A percentile compares a stretch with the other conserved stretches of the same genome.
Evolutionary conservation across 2,113 vertebrate genomes (phyloP).

Genomic region (Elephas maximus): DNA sequence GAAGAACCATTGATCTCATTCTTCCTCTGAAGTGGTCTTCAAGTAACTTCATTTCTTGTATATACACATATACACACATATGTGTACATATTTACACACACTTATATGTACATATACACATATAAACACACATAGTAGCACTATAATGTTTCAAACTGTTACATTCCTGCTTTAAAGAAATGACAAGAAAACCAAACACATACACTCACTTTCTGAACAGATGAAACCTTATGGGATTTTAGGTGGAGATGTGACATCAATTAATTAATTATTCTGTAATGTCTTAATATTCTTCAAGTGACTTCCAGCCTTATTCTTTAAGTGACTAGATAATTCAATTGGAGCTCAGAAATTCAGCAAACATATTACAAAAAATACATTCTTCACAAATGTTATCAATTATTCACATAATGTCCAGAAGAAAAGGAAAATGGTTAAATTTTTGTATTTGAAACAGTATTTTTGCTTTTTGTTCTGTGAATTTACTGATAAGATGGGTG

Average conservation of each 20-base stretch:
- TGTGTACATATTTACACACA: background rate
- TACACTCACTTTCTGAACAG: background rate
- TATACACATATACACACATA: background rate
- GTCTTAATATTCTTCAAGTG: no score
- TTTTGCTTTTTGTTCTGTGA: background rate
- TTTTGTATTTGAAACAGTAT: background rate
- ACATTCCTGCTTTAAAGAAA: background rate
- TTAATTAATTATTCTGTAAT: background rate
- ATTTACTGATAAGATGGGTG: background rate
- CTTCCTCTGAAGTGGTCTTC: background rate
- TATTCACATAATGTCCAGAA: background rate
- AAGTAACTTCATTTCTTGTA: background rate
- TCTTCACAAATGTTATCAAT: background rate
- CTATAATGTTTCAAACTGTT: background rate
- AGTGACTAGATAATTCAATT: background rate
- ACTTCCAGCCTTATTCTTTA: background rate
- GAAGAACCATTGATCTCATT: background rate
- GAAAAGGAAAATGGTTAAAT: background rate
- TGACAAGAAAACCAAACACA: background rate
- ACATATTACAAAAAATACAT: background rate
- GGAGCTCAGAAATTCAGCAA: background rate
- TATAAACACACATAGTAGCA: background rate
- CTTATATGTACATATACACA: background rate
- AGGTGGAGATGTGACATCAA: background rate
- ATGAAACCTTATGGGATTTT: background rate